These are phyloP conservation scores for Trichopria drosophilae DNA, from an alignment of 2,888 invertebrate genomes.

Conservation along the genomic window DNA sequence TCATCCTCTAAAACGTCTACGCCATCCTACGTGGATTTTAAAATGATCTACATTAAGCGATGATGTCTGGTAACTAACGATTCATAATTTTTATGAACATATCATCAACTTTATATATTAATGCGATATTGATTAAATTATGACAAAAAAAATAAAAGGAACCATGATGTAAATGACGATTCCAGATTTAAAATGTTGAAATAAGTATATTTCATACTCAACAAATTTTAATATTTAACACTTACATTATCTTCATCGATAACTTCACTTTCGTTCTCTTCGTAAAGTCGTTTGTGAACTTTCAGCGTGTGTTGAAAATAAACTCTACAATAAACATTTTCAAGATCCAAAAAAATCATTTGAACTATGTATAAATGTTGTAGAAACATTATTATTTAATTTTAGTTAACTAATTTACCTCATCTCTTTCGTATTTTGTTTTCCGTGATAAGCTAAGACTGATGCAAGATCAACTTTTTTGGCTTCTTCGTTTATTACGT, in stretches of 20 bases:
- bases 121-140: too few species aligned
- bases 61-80: too few species aligned
- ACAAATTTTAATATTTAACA: background rate
- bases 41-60: too few species aligned
- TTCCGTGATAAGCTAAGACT: slow-evolving; percentile 45
- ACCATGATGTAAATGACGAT: too few species aligned
- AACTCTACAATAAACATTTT: slow-evolving; percentile 35
- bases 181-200: background rate
- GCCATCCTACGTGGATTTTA: slow-evolving; percentile 50
- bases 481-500: slow-evolving; percentile 60
- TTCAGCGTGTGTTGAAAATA: slow-evolving; percentile 47
- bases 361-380: too few species aligned
- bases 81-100: too few species aligned
- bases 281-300: slow-evolving; percentile 42
- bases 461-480: slow-evolving; percentile 46
- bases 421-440: slow-evolving; percentile 43
- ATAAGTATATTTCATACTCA: background rate
- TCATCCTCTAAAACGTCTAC: slow-evolving; percentile 50
- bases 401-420: slow-evolving; percentile 34
- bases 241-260: slow-evolving; percentile 49
- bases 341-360: background rate
- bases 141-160: too few species aligned
- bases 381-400: background rate
- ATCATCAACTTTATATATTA: too few species aligned
- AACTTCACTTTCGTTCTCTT: slow-evolving; percentile 40